Percentiles rank a stretch among this genome's conserved stretches.
These are phyloP conservation scores for Bombus difficillimus DNA, from an alignment of 1,140 invertebrate genomes.

Conservation along the genomic window DNA sequence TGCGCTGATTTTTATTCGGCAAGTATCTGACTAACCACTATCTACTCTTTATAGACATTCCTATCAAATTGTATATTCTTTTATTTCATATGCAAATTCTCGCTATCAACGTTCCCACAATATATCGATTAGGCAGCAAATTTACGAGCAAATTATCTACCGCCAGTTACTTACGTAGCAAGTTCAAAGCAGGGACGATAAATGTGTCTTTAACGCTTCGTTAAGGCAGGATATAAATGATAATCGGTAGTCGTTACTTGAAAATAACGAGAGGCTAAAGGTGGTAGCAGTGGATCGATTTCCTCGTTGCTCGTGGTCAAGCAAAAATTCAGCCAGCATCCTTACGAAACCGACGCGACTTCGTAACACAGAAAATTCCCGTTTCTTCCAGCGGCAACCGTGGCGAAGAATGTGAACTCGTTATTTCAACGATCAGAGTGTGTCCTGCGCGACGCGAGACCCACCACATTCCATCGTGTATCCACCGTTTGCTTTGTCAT, in stretches of 20 bases:
- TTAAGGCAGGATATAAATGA: slow-evolving; percentile 1
- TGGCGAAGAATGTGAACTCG: slow-evolving; percentile 45
- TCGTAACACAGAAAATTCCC: slow-evolving; percentile 37
- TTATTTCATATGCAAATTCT: too few species aligned
- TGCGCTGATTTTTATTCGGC: too few species aligned
- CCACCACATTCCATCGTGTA: not conserved
- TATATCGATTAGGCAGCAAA: too few species aligned
- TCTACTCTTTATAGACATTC: too few species aligned
- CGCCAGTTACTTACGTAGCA: too few species aligned
- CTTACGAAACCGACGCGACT: slow-evolving; percentile 42
- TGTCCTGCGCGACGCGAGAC: not conserved
- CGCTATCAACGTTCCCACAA: too few species aligned
- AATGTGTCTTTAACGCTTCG: slow-evolving; percentile 33
- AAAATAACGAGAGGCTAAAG: not conserved
- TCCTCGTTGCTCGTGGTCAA: not conserved
- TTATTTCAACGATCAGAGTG: slow-evolving; percentile 38
- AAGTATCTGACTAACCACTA: too few species aligned
- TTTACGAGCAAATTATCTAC: too few species aligned
- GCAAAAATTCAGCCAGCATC: slow-evolving; percentile 4
- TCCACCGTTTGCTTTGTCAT: not conserved
- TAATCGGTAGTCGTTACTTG: slow-evolving; percentile 2
- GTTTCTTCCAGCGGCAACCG: slow-evolving; percentile 28
- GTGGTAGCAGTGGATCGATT: not conserved
- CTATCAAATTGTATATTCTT: too few species aligned
- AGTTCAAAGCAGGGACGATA: not conserved